Conservation (phyloP, 2,888 invertebrate genomes). For the Philereme transversata region DNA sequence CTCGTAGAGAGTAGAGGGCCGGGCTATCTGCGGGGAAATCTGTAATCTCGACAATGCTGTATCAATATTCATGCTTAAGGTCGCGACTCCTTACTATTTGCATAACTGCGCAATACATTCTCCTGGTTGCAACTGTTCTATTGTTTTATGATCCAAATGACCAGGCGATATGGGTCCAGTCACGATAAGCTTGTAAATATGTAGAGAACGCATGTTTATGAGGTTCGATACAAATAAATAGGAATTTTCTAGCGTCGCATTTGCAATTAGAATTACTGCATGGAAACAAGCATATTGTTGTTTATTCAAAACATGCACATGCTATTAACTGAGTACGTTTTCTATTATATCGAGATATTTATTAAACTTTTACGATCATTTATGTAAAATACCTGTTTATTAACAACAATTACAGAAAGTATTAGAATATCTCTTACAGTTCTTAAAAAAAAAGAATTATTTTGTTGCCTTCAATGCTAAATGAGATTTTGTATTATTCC, state of each 20-base stretch:
- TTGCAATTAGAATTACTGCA: slow-evolving; percentile 17
- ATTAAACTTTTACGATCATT: no score
- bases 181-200: slow-evolving; percentile 78
- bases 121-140: slow-evolving; percentile 78
- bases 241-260: slow-evolving; percentile 19
- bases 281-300: slow-evolving; percentile 3
- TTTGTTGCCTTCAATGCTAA: no score
- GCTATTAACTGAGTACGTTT: background rate
- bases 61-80: slow-evolving; percentile 83
- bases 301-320: background rate
- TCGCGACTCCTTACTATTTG: slow-evolving; percentile 80
- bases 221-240: slow-evolving; percentile 45
- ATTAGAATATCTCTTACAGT: no score
- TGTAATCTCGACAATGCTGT: slow-evolving; percentile 79
- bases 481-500: no score
- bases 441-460: no score
- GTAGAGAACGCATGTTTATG: slow-evolving; percentile 54
- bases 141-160: slow-evolving; percentile 84
- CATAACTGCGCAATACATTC: slow-evolving; percentile 81
- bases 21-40: slow-evolving; percentile 72
- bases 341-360: no score
- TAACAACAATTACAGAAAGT: no score
- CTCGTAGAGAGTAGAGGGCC: slow-evolving; percentile 67
- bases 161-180: slow-evolving; percentile 76
- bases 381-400: no score